Evolutionary conservation across 2,113 vertebrate species (phyloP).

Genomic region (Tauraco erythrolophus): DNA sequence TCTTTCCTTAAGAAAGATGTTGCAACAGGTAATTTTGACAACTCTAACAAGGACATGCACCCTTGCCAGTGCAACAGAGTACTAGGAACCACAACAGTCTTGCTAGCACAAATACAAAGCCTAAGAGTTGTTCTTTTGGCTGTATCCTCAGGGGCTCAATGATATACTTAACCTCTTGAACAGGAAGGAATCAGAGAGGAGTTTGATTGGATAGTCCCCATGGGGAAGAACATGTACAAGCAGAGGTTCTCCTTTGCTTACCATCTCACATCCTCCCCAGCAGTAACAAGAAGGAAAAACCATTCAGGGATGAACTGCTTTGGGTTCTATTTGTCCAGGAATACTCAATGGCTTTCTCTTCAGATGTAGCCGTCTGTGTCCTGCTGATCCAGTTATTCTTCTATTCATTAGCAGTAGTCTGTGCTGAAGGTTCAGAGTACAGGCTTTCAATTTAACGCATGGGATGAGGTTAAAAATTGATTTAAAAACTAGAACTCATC

Average conservation of each 20-base stretch:
- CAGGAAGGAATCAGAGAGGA: neutral
- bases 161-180: neutral
- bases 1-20: neutral
- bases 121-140: neutral
- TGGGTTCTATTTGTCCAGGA: neutral
- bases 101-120: neutral
- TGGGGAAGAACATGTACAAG: neutral
- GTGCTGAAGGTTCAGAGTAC: neutral
- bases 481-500: neutral
- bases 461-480: neutral
- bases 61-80: neutral
- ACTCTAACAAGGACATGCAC: accelerated
- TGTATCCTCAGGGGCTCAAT: neutral
- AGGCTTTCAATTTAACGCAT: neutral
- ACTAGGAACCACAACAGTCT: neutral
- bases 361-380: neutral
- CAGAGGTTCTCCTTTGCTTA: neutral
- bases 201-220: neutral
- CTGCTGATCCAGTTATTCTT: neutral
- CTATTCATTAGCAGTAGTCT: neutral
- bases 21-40: neutral
- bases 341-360: neutral
- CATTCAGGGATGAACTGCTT: neutral
- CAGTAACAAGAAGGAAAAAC: neutral
- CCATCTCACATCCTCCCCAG: neutral